A percentile compares a stretch with the other conserved stretches of the same genome.
Evolutionary conservation across 1,140 invertebrate genomes (phyloP).

Genomic region (Aphaenogaster floridana): DNA sequence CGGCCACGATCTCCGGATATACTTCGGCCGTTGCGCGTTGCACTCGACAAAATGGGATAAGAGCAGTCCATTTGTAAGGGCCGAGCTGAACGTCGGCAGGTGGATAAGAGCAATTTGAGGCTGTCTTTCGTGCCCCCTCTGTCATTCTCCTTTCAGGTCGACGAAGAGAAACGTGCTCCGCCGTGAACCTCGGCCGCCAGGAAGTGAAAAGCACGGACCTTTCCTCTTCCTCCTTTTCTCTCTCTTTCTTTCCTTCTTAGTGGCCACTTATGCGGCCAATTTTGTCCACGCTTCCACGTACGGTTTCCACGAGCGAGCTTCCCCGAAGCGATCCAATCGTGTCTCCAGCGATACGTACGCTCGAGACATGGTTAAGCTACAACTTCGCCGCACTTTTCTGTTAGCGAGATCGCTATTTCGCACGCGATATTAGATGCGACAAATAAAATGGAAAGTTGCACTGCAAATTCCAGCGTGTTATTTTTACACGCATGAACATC

Average conservation of each 20-base stretch:
- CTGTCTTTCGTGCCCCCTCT: slow-evolving; percentile 59
- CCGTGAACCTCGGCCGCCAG: slow-evolving; percentile 42
- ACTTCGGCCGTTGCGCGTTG: slow-evolving; percentile 43
- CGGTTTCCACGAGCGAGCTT: slow-evolving; percentile 30
- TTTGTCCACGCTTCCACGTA: slow-evolving; percentile 50
- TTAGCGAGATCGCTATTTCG: slow-evolving; percentile 18
- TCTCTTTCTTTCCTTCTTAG: neutral
- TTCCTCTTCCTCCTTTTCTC: slow-evolving; percentile 15
- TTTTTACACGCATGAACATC: too few relatives aligned
- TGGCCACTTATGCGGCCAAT: slow-evolving; percentile 45
- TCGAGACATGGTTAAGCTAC: slow-evolving; percentile 45
- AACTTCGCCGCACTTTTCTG: slow-evolving; percentile 38
- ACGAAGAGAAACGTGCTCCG: slow-evolving; percentile 62
- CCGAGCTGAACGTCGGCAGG: slow-evolving; percentile 62
- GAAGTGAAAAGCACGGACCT: slow-evolving; percentile 53
- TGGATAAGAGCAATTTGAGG: slow-evolving; percentile 66
- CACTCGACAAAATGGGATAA: slow-evolving; percentile 73
- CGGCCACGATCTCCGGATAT: slow-evolving; percentile 55
- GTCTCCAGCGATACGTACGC: slow-evolving; percentile 48
- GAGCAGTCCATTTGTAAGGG: slow-evolving; percentile 65
- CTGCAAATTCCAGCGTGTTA: too few relatives aligned
- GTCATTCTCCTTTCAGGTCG: slow-evolving; percentile 52
- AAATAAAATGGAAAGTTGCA: slow-evolving; percentile 30
- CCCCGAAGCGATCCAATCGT: slow-evolving; percentile 54
- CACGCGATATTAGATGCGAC: slow-evolving; percentile 52